These are phyloP conservation scores for Callimorpha dominula DNA, from an alignment of 2,888 invertebrate genomes.

Conservation along the genomic window DNA sequence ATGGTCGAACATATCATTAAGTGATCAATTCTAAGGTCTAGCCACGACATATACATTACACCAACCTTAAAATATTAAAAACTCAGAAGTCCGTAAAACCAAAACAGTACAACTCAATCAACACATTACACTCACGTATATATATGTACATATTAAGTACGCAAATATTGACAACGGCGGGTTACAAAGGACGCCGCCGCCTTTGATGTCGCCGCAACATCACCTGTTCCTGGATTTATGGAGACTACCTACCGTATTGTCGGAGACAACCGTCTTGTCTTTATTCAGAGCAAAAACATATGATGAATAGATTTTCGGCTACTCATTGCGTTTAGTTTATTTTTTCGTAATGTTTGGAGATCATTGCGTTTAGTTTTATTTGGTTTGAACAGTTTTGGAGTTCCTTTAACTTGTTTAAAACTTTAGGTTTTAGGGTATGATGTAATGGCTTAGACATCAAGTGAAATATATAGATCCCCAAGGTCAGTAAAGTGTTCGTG, in stretches of 20 bases:
- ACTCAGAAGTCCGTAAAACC: constrained; percentile 22
- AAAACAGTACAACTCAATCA: constrained; percentile 43
- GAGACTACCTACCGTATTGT: constrained; percentile 1
- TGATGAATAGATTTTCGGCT: constrained; percentile 49
- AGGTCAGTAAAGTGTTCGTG: too few species aligned
- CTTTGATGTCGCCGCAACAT: constrained; percentile 71
- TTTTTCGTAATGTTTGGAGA: background rate
- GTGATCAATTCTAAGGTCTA: too few species aligned
- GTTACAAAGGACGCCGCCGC: constrained; percentile 68
- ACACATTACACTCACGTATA: constrained; percentile 42
- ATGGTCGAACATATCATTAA: background rate
- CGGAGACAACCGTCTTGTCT: constrained; percentile 37
- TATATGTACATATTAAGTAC: constrained; percentile 61
- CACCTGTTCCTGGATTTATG: constrained; percentile 62
- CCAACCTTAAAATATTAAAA: background rate
- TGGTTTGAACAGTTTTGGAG: background rate
- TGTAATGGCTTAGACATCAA: too few species aligned
- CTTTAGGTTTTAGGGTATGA: too few species aligned
- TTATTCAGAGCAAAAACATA: constrained; percentile 49
- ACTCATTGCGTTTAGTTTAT: constrained; percentile 20
- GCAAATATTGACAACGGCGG: constrained; percentile 71
- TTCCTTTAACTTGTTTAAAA: background rate
- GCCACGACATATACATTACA: too few species aligned
- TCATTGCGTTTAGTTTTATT: background rate
- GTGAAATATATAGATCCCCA: too few species aligned